These are phyloP conservation scores for Mesocricetus auratus DNA, from an alignment of 2,113 vertebrate genomes.

Conservation along the genomic window DNA sequence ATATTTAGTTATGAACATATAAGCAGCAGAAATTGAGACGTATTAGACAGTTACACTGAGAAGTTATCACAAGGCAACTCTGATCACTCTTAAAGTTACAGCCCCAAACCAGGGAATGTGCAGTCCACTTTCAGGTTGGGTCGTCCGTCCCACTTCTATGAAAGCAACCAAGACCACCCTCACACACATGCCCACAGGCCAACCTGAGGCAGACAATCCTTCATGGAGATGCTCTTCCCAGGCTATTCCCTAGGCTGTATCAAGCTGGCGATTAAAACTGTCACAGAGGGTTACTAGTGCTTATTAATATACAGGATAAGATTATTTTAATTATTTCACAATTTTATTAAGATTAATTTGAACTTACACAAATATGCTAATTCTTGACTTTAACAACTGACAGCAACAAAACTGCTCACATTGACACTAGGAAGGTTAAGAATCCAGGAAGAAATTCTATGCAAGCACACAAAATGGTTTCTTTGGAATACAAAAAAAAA, in stretches of 20 bases:
- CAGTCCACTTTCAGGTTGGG: not conserved
- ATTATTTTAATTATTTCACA: not conserved
- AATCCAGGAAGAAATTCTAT: conserved; percentile 51
- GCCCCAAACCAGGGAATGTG: not conserved
- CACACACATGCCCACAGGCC: not conserved
- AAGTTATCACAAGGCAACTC: not conserved
- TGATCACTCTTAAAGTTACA: not conserved
- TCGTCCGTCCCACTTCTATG: not conserved
- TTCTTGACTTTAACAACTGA: not conserved
- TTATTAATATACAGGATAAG: conserved; percentile 36
- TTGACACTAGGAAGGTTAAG: not conserved
- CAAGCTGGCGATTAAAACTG: not conserved
- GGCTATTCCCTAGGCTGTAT: not conserved
- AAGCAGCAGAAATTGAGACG: not conserved
- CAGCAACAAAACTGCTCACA: not conserved
- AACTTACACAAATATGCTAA: conserved; percentile 35
- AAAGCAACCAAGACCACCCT: not conserved
- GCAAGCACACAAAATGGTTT: conserved; percentile 34
- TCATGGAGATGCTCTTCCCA: not conserved
- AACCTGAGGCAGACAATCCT: not conserved
- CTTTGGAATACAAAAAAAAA: not conserved
- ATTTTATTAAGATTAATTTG: conserved; percentile 6
- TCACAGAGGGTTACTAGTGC: not conserved
- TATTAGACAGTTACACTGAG: not conserved
- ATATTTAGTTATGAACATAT: not conserved